These are phyloP conservation scores for Sarcoramphus papa DNA, from an alignment of 2,797 vertebrate species.

Conservation along the genomic window DNA sequence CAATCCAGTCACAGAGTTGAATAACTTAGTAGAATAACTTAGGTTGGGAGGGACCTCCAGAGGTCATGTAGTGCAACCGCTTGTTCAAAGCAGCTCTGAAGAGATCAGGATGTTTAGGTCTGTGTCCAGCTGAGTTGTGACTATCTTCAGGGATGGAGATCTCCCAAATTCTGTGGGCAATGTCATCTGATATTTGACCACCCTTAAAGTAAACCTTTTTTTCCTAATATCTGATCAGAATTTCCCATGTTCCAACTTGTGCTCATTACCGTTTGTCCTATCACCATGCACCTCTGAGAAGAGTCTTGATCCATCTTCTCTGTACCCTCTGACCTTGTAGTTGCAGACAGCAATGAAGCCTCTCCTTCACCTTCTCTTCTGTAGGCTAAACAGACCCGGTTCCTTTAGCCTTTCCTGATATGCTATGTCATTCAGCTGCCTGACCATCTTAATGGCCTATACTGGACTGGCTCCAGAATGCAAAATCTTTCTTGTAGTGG, in stretches of 20 bases:
- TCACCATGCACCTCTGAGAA: background rate
- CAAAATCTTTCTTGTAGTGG: background rate
- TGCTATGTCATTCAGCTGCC: background rate
- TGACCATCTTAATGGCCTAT: background rate
- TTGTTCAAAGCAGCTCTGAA: background rate
- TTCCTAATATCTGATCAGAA: background rate
- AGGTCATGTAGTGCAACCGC: background rate
- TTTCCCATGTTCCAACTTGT: background rate
- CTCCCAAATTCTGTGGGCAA: background rate
- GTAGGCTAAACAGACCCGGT: background rate
- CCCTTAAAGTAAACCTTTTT: background rate
- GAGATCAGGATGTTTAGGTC: background rate
- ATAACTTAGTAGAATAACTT: background rate
- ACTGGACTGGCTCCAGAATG: background rate
- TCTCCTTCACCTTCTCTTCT: background rate
- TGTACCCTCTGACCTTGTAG: background rate
- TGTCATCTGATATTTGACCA: background rate
- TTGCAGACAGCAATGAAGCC: background rate
- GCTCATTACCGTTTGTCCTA: background rate
- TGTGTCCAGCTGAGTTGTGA: background rate
- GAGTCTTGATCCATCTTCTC: background rate
- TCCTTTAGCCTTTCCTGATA: background rate
- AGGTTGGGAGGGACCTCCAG: background rate
- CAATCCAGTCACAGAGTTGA: background rate
- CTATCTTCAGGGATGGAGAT: background rate